Evolutionary conservation across 2,113 vertebrate species (phyloP).

Genomic region (Ochotona princeps): DNA sequence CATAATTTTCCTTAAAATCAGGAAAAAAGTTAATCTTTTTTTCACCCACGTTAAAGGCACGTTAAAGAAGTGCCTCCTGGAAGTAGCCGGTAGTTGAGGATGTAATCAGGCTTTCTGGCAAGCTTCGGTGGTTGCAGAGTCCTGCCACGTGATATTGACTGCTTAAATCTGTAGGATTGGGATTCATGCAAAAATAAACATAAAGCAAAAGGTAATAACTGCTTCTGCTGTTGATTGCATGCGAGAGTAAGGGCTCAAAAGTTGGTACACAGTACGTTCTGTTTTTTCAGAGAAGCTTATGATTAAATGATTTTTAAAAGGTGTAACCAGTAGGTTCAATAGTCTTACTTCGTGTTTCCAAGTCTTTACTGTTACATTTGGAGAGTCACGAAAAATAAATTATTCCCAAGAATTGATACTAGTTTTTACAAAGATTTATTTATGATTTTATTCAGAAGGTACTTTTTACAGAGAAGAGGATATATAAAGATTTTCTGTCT

Average conservation of each 20-base stretch:
- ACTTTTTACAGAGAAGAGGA: no score
- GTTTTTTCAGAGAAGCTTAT: rapidly evolving
- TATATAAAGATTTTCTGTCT: no score
- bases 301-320: neutral
- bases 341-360: neutral
- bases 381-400: neutral
- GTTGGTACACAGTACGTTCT: neutral
- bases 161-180: neutral
- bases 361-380: neutral
- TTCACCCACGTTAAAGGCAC: no score
- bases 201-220: neutral
- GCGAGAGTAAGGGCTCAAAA: neutral
- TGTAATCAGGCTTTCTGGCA: neutral
- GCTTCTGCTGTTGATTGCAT: neutral
- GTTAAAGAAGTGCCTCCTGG: neutral
- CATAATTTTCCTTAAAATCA: neutral
- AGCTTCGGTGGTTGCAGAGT: neutral
- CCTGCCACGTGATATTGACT: neutral
- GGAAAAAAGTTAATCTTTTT: neutral
- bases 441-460: no score
- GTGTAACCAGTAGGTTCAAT: neutral
- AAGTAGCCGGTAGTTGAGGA: neutral
- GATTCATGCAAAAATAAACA: neutral
- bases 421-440: no score
- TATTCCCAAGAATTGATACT: no score